These are phyloP conservation scores for Dione juno DNA, from an alignment of 2,888 invertebrate genomes.

Conservation along the genomic window DNA sequence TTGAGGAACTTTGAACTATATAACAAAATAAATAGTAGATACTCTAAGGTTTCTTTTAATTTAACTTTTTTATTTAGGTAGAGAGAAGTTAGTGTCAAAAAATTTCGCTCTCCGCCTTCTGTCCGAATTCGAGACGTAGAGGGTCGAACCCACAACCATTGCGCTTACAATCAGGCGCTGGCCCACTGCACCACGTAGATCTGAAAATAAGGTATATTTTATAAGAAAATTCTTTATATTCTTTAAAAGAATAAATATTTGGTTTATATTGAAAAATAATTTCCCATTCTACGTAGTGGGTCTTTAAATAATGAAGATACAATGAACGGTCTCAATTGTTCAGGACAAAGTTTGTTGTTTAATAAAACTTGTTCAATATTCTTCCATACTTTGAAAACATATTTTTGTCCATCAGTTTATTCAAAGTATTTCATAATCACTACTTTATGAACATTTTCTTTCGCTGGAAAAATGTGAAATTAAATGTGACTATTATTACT, in stretches of 20 bases:
- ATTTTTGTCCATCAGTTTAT: slow-evolving; percentile 37
- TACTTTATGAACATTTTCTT: slow-evolving; percentile 26
- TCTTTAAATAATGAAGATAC: slow-evolving; percentile 36
- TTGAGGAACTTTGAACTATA: too few relatives aligned
- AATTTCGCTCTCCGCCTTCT: too few relatives aligned
- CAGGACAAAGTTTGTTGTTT: slow-evolving; percentile 34
- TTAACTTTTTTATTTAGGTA: too few relatives aligned
- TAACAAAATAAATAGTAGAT: too few relatives aligned
- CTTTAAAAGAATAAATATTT: neutral
- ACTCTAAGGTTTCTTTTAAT: too few relatives aligned
- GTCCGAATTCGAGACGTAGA: too few relatives aligned
- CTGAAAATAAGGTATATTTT: neutral
- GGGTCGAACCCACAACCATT: too few relatives aligned
- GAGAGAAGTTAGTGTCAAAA: too few relatives aligned
- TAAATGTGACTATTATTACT: too few relatives aligned
- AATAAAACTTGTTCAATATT: slow-evolving; percentile 40
- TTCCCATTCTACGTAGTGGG: neutral
- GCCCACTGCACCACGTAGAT: too few relatives aligned
- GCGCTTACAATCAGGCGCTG: too few relatives aligned
- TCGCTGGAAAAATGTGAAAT: too few relatives aligned
- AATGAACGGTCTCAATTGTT: slow-evolving; percentile 37
- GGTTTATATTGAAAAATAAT: slow-evolving; percentile 2
- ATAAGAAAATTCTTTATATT: neutral
- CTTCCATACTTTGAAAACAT: slow-evolving; percentile 36
- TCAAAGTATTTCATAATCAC: slow-evolving; percentile 34